Base-by-base conservation (phyloP, 2,113 vertebrate species). In the Oceanodroma tethys region DNA sequence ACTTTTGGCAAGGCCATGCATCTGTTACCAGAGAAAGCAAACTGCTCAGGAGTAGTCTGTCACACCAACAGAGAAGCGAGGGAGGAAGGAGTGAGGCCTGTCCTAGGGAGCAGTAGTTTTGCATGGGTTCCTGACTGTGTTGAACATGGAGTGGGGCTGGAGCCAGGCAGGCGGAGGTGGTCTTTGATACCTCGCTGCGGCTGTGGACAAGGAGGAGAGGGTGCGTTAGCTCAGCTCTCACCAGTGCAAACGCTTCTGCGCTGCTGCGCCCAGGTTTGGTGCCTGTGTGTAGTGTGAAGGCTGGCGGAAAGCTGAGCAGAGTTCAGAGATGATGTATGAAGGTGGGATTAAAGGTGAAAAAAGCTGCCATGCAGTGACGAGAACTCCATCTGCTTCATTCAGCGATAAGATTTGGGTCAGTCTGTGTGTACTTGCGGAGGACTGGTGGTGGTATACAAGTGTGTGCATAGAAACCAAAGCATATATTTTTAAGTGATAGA, bases 1-100 rank as follows among this genome's bases (percentile, higher is more conserved):
- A 9, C 36, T 67, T 76, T 3, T 63, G 76, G 26, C 12, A 25
- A 74, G 50, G 50, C 38, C n/a, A 10, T 0, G 0, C 6, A 1
- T 65, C 23, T 52, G 2, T 36, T 53, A 34, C 9, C 38, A 32
- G 81, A 36, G 55, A 34, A 36, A 70, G 22, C 16, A 67, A 56
- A 42, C 32, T 59, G 36, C 19, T 58, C 20, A 13, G 55, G 36
- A 40, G 13, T 18, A 23, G 30, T 25, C 25, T 1, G 2, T 71
- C 60, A 29, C 8, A 6, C 13, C 8, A 48, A 11, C 19, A 45
- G 70, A 67, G 62, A 23, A 63, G n/a, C 9, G 5, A 42, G 23
- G 53, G 30, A 68, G n/a, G 21, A 40, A 55, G 20, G 53, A 53
- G 29, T 5, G 18, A 52, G 19, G 32, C 43, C 47, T 71, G 56